Base-by-base conservation (phyloP, 2,888 invertebrate genomes). In the Sminthurinus aureus region DNA sequence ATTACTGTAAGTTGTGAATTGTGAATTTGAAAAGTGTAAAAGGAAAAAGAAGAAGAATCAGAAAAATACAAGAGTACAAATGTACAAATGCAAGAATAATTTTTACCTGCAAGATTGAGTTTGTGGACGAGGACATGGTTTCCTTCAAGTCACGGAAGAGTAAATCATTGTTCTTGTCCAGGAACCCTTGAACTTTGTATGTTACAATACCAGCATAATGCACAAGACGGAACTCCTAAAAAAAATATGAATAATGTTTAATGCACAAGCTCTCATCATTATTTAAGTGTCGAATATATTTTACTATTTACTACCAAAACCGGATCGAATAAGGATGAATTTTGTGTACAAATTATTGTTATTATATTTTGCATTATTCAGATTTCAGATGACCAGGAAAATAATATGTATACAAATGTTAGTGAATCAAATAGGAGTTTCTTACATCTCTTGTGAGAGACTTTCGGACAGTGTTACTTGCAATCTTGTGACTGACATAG, bases 181-280 rank as follows among this genome's bases (percentile, higher is more conserved):
- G 91, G 91, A 98, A 98, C 0, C 96, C 71, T 85, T 93, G 92
- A 0, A 96, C 94, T 89, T 93, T 95, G 92, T 98, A 98, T 0
- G 96, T 96, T 51, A 98, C 98, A 89, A 96, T 95, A 0, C 98
- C 98, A 4, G 98, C 98, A 91, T 97, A 98, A 91, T 98, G 98
- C 22, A 95, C 93, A 85, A 98, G 91, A 88, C 95, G 94, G 91
- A 98, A 98, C 91, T 97, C 97, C 94, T 96, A 91, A 90, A n/a
- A n/a, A n/a, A n/a, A n/a, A n/a, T n/a, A n/a, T 18, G 24, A 18
- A 83, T 13, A 71, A 22, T 69, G n/a, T n/a, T n/a, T 69, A 69
- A 69, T 20, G 69, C 1, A 69, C 2, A 83, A 71, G 74, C 24
- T 22, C n/a, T 18, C n/a, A 22, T 69, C 18, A 75, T 50, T 50